Evolutionary conservation across 1,140 invertebrate genomes (phyloP), one percentile per base, ranked within the genome.

Genomic region (Acromyrmex heyeri): DNA sequence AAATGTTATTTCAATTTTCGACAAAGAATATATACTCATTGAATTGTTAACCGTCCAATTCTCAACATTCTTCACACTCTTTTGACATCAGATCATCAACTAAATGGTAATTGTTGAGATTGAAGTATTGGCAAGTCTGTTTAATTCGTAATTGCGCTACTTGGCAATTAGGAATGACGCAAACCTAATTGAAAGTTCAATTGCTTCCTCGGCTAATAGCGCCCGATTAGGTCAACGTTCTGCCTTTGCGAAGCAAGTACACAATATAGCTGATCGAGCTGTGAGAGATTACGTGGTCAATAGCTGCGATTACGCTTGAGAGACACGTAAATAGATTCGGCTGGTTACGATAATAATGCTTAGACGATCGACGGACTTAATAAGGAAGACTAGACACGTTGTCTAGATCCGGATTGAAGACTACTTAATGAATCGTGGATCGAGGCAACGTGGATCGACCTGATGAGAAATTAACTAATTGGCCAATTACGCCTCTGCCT

Each of bases 401-500:
- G 64, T n/a, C 8, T n/a, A 30, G 18, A 34, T 27, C 18, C 62
- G 64, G 76, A 83, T 50, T 82, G 53, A 38, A 21, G 55, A 61
- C 27, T 64, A 59, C 61, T 87, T 75, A 87, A 90, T 62, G 77
- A 73, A 87, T 85, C 82, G 70, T 61, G 82, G 21, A 34, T 75
- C 64, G 65, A 62, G 75, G 50, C 61, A 67, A 69, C 75, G 21
- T 21, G 57, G 72, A 79, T 72, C 57, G 86, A 88, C 87, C 92
- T 91, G 86, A 92, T 86, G 89, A 89, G 91, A 92, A 92, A 92
- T 92, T 92, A 92, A 92, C 89, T 92, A 91, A 92, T 92, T 88
- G 90, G 83, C 89, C 92, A 92, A 93, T 93, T 93, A 93, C 87
- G 89, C 89, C 88, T 79, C 78, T 75, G 88, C 61, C 59, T 87